phyloP scores from a whole-genome alignment of 2,797 vertebrate genomes.

The Oophaga sylvatica region DNA sequence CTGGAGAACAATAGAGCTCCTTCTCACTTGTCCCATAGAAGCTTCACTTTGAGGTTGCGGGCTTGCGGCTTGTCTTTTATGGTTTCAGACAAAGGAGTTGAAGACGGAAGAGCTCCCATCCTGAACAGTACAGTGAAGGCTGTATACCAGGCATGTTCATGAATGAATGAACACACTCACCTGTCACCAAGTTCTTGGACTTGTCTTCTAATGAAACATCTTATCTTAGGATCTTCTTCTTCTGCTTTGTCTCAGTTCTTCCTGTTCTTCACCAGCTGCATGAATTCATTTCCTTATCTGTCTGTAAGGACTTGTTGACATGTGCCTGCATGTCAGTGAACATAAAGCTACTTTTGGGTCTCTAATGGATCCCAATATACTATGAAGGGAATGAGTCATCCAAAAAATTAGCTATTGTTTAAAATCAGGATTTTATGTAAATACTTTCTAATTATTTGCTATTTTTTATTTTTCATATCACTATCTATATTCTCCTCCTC shows the following conservation, averaged over 20 bases:
- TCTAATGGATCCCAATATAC: not conserved
- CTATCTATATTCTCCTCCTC: too few species aligned
- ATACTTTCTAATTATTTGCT: too few species aligned
- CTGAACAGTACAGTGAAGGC: not conserved
- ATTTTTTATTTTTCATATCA: too few species aligned
- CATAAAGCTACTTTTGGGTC: not conserved
- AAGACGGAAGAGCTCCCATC: not conserved
- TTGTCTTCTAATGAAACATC: not conserved
- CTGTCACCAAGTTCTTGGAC: not conserved
- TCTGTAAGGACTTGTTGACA: conserved; percentile 1
- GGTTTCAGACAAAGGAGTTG: conserved; percentile 9
- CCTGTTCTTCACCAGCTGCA: not conserved
- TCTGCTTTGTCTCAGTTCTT: not conserved
- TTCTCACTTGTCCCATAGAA: not conserved
- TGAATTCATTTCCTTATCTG: not conserved
- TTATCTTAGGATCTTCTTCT: conserved; percentile 6
- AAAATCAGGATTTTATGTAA: too few species aligned
- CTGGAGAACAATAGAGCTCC: conserved; percentile 15
- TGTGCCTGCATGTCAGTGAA: not conserved
- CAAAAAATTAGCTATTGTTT: too few species aligned
- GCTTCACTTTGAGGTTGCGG: not conserved
- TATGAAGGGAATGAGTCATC: not conserved
- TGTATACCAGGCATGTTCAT: not conserved
- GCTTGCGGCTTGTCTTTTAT: not conserved
- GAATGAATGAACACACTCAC: not conserved